These are phyloP conservation scores for Lepisosteus oculatus DNA, from an alignment of 2,113 vertebrate genomes.

Conservation along the genomic window DNA sequence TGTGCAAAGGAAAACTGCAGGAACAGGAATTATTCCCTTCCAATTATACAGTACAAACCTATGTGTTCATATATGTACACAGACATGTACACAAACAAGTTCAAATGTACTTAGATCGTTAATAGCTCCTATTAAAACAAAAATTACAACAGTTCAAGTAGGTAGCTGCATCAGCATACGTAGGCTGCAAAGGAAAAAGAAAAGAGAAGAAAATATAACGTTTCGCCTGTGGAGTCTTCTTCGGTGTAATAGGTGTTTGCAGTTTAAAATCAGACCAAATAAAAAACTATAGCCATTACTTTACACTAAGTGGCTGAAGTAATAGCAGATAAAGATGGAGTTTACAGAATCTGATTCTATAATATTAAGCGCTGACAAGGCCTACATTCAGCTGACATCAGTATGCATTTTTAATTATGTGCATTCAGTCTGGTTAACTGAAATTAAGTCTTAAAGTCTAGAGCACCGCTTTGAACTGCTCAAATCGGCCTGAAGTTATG, in stretches of 20 bases:
- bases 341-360: too few species aligned
- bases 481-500: constrained; percentile 29
- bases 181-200: too few species aligned
- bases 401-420: constrained; percentile 29
- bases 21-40: too few species aligned
- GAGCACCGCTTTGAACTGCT: constrained; percentile 33
- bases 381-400: constrained; percentile 17
- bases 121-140: neutral
- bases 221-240: too few species aligned
- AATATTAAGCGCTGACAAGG: neutral
- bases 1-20: neutral
- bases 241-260: too few species aligned
- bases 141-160: neutral
- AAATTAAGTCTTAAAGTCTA: constrained; percentile 27
- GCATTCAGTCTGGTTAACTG: constrained; percentile 37
- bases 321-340: too few species aligned
- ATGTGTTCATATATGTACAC: neutral
- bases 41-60: neutral
- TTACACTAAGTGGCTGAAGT: too few species aligned
- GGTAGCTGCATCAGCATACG: too few species aligned
- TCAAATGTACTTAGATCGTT: neutral
- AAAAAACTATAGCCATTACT: too few species aligned
- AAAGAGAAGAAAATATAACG: too few species aligned
- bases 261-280: too few species aligned
- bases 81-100: neutral